Conservation (phyloP, 2,888 invertebrate genomes). For the Hemistola chrysoprasaria region DNA sequence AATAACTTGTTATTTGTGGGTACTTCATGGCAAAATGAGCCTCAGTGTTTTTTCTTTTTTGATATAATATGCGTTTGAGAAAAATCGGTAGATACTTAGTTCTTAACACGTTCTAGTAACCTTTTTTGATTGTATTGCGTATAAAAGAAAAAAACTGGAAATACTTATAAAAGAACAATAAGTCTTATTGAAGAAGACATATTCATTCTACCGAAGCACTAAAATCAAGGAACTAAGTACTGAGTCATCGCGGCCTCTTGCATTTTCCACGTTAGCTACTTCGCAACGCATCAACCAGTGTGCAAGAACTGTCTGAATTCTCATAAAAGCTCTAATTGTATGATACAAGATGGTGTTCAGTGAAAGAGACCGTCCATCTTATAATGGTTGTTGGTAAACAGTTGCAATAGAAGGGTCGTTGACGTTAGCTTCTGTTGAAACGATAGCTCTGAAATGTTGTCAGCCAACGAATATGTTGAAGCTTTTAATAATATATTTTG, state of each 20-base stretch:
- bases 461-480: too few species aligned
- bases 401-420: constrained; percentile 43
- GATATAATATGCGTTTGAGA: too few species aligned
- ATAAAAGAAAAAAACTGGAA: too few species aligned
- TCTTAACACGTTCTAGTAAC: too few species aligned
- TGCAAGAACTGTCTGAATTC: background rate
- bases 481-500: too few species aligned
- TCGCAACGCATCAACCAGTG: constrained; percentile 17
- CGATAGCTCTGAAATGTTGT: background rate
- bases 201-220: background rate
- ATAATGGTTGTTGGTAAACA: constrained; percentile 33
- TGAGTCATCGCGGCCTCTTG: constrained; percentile 24
- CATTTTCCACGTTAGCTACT: constrained; percentile 37
- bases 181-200: too few species aligned
- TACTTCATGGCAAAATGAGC: too few species aligned
- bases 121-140: too few species aligned
- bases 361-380: constrained; percentile 25
- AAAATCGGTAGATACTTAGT: too few species aligned
- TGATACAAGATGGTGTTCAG: constrained; percentile 1
- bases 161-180: too few species aligned
- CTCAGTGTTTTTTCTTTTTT: too few species aligned
- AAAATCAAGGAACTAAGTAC: constrained; percentile 1
- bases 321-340: background rate
- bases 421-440: constrained; percentile 28
- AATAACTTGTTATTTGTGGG: too few species aligned